Conservation (phyloP, 2,113 vertebrate species). For the Paraplagusia blochii region DNA sequence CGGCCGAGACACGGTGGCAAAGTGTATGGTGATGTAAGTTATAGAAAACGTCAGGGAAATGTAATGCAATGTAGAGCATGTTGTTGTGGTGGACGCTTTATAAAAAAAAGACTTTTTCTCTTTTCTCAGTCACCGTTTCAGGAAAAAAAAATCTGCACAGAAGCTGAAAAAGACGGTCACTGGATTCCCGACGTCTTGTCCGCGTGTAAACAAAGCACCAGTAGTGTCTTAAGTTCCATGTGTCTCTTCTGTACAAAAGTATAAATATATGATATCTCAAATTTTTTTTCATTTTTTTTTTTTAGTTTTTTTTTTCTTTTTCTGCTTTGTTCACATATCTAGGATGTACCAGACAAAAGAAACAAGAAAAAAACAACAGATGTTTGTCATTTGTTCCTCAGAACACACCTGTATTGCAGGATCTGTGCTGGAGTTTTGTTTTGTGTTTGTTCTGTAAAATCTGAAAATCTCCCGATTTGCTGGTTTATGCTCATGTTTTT, state of each 20-base stretch:
- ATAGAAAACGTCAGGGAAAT: slow-evolving; percentile 38
- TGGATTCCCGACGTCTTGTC: slow-evolving; percentile 74
- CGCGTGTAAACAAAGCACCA: slow-evolving; percentile 88
- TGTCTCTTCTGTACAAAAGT: slow-evolving; percentile 88
- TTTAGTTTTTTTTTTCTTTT: slow-evolving; percentile 43
- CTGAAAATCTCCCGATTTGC: slow-evolving; percentile 35
- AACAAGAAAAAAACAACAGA: slow-evolving; percentile 10
- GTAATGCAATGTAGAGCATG: background rate
- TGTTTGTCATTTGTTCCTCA: slow-evolving; percentile 54
- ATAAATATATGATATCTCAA: slow-evolving; percentile 88
- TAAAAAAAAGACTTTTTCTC: slow-evolving; percentile 38
- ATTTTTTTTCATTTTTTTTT: slow-evolving; percentile 28
- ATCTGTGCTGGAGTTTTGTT: slow-evolving; percentile 71
- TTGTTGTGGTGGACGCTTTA: background rate
- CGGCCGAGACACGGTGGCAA: slow-evolving; percentile 58
- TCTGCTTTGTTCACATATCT: slow-evolving; percentile 73
- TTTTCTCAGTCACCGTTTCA: slow-evolving; percentile 28
- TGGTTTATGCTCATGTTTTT: slow-evolving; percentile 56
- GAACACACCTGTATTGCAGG: slow-evolving; percentile 59
- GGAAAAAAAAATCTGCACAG: slow-evolving; percentile 39
- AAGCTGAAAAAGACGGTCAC: slow-evolving; percentile 65
- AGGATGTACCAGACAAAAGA: slow-evolving; percentile 70
- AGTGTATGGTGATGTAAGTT: slow-evolving; percentile 52
- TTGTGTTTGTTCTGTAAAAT: background rate
- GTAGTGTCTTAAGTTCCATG: slow-evolving; percentile 84